A percentile compares a stretch with the other conserved stretches of the same genome.
phyloP scores from a whole-genome alignment of 2,888 invertebrate species.

The Allolobophora icterica region DNA sequence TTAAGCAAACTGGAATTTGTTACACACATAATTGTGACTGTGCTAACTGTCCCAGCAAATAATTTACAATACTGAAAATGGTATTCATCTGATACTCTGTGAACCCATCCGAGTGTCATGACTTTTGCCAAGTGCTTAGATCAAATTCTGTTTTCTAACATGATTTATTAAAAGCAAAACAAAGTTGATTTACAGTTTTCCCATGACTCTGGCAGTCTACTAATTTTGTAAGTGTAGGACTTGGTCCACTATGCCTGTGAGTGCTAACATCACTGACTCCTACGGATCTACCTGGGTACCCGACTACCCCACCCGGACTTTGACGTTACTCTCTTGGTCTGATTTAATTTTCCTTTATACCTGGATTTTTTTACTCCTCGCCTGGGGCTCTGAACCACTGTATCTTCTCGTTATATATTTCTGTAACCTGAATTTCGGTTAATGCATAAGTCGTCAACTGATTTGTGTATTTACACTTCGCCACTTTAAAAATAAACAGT shows the following conservation, averaged over 20 bases:
- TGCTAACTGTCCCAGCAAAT: background rate
- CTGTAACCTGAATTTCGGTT: too few species aligned
- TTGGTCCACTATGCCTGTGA: background rate
- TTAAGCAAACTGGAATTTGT: background rate
- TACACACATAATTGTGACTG: background rate
- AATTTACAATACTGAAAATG: background rate
- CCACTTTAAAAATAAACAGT: too few species aligned
- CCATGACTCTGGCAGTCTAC: background rate
- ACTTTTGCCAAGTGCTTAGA: background rate
- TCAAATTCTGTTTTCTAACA: background rate
- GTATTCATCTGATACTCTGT: background rate
- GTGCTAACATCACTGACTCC: too few species aligned
- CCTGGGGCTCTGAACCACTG: too few species aligned
- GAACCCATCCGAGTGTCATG: background rate
- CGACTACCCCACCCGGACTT: too few species aligned
- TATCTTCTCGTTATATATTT: too few species aligned
- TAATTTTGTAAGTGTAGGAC: background rate
- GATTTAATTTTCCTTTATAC: too few species aligned
- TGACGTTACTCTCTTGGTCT: too few species aligned
- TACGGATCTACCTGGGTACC: too few species aligned
- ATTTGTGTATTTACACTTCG: too few species aligned
- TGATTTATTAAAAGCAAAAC: background rate
- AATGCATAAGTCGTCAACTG: too few species aligned
- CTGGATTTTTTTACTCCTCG: too few species aligned
- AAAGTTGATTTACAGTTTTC: background rate